phyloP scores from a whole-genome alignment of 2,113 vertebrate genomes.

The Muntiacus muntjak region DNA sequence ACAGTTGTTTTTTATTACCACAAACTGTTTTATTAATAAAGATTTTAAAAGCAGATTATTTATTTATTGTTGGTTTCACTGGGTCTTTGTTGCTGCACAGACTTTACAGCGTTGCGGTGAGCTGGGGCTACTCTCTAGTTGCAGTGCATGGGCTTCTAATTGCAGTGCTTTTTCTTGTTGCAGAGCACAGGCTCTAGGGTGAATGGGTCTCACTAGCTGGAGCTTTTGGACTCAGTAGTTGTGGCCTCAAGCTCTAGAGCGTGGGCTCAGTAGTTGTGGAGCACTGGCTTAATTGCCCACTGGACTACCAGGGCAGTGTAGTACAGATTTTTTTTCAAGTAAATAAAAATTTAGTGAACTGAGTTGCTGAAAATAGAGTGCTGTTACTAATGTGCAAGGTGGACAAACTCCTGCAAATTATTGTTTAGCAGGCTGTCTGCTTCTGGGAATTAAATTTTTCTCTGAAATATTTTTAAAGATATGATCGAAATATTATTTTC shows the following conservation, averaged over 20 bases:
- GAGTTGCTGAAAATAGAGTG: not conserved
- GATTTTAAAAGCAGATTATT: not conserved
- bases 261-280: not conserved
- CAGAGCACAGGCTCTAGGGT: not conserved
- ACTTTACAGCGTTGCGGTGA: not conserved
- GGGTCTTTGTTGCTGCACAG: not conserved
- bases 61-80: not conserved
- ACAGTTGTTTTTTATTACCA: not conserved
- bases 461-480: slow-evolving; percentile 22
- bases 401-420: not conserved
- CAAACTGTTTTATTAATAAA: not conserved
- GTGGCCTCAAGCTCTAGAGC: not conserved
- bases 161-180: not conserved
- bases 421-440: not conserved
- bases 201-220: not conserved
- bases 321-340: not conserved
- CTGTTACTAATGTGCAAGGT: not conserved
- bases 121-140: not conserved
- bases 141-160: not conserved
- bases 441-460: slow-evolving; percentile 22
- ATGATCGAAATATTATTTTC: not conserved
- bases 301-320: not conserved
- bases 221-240: not conserved
- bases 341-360: not conserved
- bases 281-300: not conserved